Evolutionary conservation across 2,888 invertebrate genomes (phyloP), one percentile per base, ranked within the genome.

Genomic region (Atrina japonica): DNA sequence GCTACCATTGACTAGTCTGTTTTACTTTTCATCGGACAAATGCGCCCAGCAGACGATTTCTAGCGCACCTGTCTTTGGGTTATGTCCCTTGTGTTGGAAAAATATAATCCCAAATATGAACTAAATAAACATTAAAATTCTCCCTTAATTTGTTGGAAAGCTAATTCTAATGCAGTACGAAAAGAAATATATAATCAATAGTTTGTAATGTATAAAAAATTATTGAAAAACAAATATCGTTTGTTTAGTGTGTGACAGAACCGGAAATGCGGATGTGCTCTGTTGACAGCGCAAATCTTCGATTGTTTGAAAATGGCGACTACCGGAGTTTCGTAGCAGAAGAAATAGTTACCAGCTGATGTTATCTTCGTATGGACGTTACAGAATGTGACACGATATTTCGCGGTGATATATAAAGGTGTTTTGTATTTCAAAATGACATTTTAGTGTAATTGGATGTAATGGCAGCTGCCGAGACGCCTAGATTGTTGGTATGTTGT

Each of bases 251-350:
- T 35, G 5, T 35, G 35, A 7, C 11, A 35, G 5, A 11, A 56
- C 56, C 56, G 56, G 56, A 56, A 56, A 40, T 56, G 81, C 81
- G 81, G n/a, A 79, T 9, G 53, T 69, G 77, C 76, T 60, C 60
- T 65, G 75, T 79, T 77, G 81, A 77, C 76, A 78, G 75, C 47
- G 80, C 73, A 69, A 72, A 71, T 78, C 67, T 74, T 72, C 70
- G 78, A 77, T 84, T 85, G 85, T 85, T 85, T 85, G 81, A 83
- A 85, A 85, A 85, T 85, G 85, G 85, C 85, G 69, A 80, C 82
- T 75, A 63, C 73, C 68, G 77, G 5, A 49, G 27, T 23, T 27
- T 16, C 29, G 27, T 45, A 5, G n/a, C 23, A 35, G 50, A 49
- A 3, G 45, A 40, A 14, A 58, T 21, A 29, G 21, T 9, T 9